Evolutionary conservation across 1,140 invertebrate genomes (phyloP), one percentile per base, ranked within the genome.

Genomic region (Wiebesia pumilae): DNA sequence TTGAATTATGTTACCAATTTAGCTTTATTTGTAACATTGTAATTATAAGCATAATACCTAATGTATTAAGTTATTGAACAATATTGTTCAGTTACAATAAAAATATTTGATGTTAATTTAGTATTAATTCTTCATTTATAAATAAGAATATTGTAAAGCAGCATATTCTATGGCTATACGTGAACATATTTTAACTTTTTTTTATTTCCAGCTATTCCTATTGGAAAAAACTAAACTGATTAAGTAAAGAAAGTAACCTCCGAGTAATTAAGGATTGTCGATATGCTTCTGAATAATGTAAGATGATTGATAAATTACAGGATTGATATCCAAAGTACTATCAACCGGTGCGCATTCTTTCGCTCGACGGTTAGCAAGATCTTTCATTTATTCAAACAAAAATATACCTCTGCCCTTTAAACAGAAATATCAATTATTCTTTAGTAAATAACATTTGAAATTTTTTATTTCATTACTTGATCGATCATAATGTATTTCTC

Each of bases 201-300:
- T 35, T 33, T 69, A 33, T 33, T 33, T 12, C 16, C 67, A 62
- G n/a, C n/a, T n/a, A n/a, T n/a, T n/a, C n/a, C n/a, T n/a, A n/a
- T n/a, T n/a, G n/a, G n/a, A 62, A 27, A n/a, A 62, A 62, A 62
- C 19, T 62, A 27, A 38, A 73, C 16, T 75, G 47, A 47, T 75
- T 95, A 62, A 65, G 4, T 65, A 95, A 81, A 54, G 81, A 77
- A 69, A 80, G 78, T 82, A 84, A 83, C 95, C 95, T 91, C 95
- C 95, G 75, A 96, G 94, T 24, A 96, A 92, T 84, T 96, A 94
- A 65, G 96, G 96, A 90, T 95, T 94, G 77, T 94, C 91, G 80
- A 96, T 92, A 88, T 96, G 96, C 89, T 94, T 94, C 88, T 95
- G 95, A n/a, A 94, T 92, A 19, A 95, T 89, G 88, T 92, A 94